Evolutionary conservation across 2,113 vertebrate species (phyloP), one percentile per base, ranked within the genome.

Genomic region (Herpailurus yagouaroundi): DNA sequence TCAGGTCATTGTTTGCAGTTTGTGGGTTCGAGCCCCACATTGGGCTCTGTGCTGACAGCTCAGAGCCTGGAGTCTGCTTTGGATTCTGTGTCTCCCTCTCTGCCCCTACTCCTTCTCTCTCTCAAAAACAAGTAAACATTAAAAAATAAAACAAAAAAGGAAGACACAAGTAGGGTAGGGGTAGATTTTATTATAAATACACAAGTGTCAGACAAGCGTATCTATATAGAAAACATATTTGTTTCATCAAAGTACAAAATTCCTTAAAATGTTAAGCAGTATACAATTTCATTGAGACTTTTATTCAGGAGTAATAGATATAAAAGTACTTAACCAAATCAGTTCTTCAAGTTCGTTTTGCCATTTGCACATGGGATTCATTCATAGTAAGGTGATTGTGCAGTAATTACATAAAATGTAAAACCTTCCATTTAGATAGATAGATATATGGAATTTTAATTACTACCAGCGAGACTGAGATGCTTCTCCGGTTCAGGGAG

Each of bases 341-440:
- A 80, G 10, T 92, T 74, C 48, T 74, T 96, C 4, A 84, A 69
- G 23, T 3, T 77, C 55, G 5, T 10, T 93, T 94, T 91, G 33
- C 1, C 64, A 80, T 90, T 88, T 94, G 5, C 31, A 94, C 31
- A 21, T 63, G 16, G 36, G 91, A 76, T 50, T 55, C 18, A 82
- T 38, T 69, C n/a, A 73, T 25, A 84, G 33, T 25, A 85, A 97
- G 88, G 14, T 41, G 12, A 87, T 12, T 88, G 23, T 85, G 48
- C n/a, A 84, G 14, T 93, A 88, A 88, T 14, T 12, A 88, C 15
- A 57, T 41, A 66, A 96, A 93, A 96, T 55, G 14, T 80, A 74
- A 74, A 91, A n/a, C 0, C 27, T 52, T 81, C 25, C 36, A 9
- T 23, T 90, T 25, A 16, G 19, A 71, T 55, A 66, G 36, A 68